Evolutionary conservation across 2,888 invertebrate genomes (phyloP), one percentile per base, ranked within the genome.

Genomic region (Desoria tigrina): DNA sequence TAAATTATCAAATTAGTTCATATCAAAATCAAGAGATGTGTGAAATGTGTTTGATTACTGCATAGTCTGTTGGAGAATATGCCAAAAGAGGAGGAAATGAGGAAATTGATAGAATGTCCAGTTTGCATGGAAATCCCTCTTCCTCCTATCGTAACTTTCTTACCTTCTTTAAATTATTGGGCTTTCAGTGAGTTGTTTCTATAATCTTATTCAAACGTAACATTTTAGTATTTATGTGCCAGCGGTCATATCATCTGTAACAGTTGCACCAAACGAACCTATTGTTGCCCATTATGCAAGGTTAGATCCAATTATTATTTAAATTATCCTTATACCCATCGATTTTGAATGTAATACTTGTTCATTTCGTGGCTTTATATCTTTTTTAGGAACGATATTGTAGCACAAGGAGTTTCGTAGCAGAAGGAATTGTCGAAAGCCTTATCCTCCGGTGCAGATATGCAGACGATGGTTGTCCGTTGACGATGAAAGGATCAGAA

Each of bases 181-280:
- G n/a, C n/a, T n/a, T n/a, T n/a, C n/a, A n/a, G n/a, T n/a, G n/a
- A n/a, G n/a, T n/a, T n/a, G n/a, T n/a, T n/a, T n/a, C n/a, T n/a
- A n/a, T n/a, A n/a, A n/a, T n/a, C n/a, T n/a, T n/a, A n/a, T n/a
- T n/a, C n/a, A n/a, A n/a, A n/a, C n/a, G n/a, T n/a, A n/a, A n/a
- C n/a, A n/a, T n/a, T n/a, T n/a, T n/a, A n/a, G n/a, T 71, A 65
- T 26, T 57, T 73, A 11, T 73, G 73, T 53, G 54, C 45, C 7
- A 64, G 64, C 28, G 73, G 73, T 50, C 73, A 73, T 57, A 71
- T 73, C 11, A 69, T 71, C 14, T 71, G 71, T 58, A 71, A 61
- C 39, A 57, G 54, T 2, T 71, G 71, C 42, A 71, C 68, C 56
- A 57, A 63, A 24, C 51, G 68, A 42, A 71, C 73, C 0, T 61